phyloP scores from a whole-genome alignment of 2,888 invertebrate species.

The Pyrrhopygopsis socrates region DNA sequence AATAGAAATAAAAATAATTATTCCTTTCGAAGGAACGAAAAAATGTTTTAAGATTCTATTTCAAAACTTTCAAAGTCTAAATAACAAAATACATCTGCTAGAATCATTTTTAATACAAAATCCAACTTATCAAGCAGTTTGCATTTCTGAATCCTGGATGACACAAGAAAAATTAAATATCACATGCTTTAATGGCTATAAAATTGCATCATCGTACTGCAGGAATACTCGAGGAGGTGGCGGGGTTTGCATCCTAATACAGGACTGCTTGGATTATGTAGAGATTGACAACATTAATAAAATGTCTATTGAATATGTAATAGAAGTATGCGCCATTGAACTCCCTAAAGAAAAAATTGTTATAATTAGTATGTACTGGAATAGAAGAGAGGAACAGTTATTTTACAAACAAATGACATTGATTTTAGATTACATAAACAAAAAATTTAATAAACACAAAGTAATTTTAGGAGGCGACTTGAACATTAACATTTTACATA shows the following conservation, averaged over 20 bases:
- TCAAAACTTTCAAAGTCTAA: conserved; percentile 22
- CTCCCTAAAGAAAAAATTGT: neutral
- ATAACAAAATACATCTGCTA: neutral
- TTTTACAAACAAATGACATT: neutral
- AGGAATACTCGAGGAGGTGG: neutral
- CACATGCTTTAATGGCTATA: neutral
- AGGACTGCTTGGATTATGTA: neutral
- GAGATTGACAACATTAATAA: neutral
- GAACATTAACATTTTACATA: conserved; percentile 46
- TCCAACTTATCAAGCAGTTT: neutral
- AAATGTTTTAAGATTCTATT: neutral
- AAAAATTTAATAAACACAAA: neutral
- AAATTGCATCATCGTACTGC: neutral
- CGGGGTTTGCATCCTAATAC: neutral
- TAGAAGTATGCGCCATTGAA: neutral
- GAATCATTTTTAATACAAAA: neutral
- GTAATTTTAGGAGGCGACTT: conserved; percentile 28
- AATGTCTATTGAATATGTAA: neutral
- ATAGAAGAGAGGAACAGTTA: too few relatives aligned
- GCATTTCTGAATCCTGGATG: conserved; percentile 13
- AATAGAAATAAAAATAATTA: neutral
- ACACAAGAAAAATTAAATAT: neutral
- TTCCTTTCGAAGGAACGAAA: neutral
- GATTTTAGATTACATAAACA: neutral
- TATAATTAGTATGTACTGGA: too few relatives aligned